Evolutionary conservation across 1,140 invertebrate species (phyloP), one percentile per base, ranked within the genome.

Genomic region (Mya arenaria): DNA sequence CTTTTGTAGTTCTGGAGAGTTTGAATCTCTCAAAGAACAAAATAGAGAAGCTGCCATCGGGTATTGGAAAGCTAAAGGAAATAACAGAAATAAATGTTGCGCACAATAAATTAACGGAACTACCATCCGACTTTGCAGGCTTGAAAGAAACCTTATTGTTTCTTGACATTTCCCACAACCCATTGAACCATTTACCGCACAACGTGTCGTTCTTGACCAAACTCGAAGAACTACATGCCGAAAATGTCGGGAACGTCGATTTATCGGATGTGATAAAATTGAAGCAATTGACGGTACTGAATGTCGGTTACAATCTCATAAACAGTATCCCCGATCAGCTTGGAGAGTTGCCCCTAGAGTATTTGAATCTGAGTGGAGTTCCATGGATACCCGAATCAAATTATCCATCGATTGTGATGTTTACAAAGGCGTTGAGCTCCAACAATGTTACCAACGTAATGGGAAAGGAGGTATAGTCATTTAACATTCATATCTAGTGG

Each of bases 151-250:
- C 58, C 6, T 32, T 87, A 19, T 37, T 48, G 30, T 62, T 52
- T 15, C 63, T 89, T 28, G 78, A 86, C 15, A 85, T 91, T 28
- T 85, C 86, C 23, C 60, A 84, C 66, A 90, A 90, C 72, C 86
- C 88, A n/a, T 78, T 90, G 6, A 68, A 83, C 13, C 68, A 68
- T 23, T 48, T 90, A 32, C 90, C 90, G 30, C 44, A 30, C 25
- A 58, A 71, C 13, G 63, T 90, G 0, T 80, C 63, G 13, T 62
- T 65, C 3, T 63, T 89, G 15, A 41, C 4, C 0, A 84, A 69
- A 32, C 63, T 90, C 3, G 58, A 86, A 52, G 80, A 84, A 28
- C 63, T 90, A 28, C n/a, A 75, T 39, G 87, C 88, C 3, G 84
- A 87, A 66, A 90, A 90, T 63, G 84, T 89, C 23, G 89, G 89